phyloP scores from a whole-genome alignment of 1,140 invertebrate genomes.

The Aleiodes sp. region DNA sequence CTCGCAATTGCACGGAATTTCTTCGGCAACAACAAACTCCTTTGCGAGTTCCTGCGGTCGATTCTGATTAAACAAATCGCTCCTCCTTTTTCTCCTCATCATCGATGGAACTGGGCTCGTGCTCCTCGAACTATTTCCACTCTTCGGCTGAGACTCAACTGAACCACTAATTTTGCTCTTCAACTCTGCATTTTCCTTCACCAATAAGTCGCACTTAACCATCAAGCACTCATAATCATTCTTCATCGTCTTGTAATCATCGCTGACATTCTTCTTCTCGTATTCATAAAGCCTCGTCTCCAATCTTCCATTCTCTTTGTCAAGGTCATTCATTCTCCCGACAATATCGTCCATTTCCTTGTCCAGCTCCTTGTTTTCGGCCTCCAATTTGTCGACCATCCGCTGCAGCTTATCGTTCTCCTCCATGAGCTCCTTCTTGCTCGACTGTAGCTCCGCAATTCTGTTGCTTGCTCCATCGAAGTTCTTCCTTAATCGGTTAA shows the following conservation, averaged over 20 bases:
- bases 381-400: slow-evolving; percentile 36
- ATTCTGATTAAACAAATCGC: slow-evolving; percentile 51
- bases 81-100: slow-evolving; percentile 39
- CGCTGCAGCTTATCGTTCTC: slow-evolving; percentile 42
- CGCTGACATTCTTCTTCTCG: neutral
- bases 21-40: slow-evolving; percentile 22
- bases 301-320: slow-evolving; percentile 8
- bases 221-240: slow-evolving; percentile 9
- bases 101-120: slow-evolving; percentile 43
- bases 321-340: slow-evolving; percentile 37
- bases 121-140: slow-evolving; percentile 40
- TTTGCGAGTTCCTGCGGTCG: slow-evolving; percentile 42
- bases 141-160: slow-evolving; percentile 30
- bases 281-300: slow-evolving; percentile 20
- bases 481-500: slow-evolving; percentile 48
- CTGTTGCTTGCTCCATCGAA: slow-evolving; percentile 59
- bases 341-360: slow-evolving; percentile 50
- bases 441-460: slow-evolving; percentile 49
- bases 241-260: neutral
- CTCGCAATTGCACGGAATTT: slow-evolving; percentile 30
- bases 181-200: slow-evolving; percentile 40
- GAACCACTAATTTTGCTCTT: slow-evolving; percentile 35
- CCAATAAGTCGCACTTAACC: slow-evolving; percentile 24
- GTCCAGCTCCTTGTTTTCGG: slow-evolving; percentile 47
- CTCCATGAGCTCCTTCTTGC: slow-evolving; percentile 45